phyloP scores from a whole-genome alignment of 2,888 invertebrate species.

The Nomada fabriciana region DNA sequence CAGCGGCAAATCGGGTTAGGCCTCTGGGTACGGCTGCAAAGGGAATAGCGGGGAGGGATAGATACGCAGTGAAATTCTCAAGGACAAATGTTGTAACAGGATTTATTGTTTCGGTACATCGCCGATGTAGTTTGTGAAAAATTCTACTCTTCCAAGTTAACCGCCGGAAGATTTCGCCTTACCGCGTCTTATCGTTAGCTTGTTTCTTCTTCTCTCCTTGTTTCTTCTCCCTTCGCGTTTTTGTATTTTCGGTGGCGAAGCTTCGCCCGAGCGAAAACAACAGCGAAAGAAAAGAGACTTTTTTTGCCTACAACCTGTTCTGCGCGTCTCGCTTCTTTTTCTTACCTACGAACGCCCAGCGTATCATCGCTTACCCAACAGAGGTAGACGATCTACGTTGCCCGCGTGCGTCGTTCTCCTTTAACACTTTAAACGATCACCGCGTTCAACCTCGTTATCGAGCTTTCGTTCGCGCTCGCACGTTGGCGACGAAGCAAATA shows the following conservation, averaged over 20 bases:
- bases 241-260: too few species aligned
- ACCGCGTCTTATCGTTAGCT: not conserved
- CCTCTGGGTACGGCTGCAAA: not conserved
- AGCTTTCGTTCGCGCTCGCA: not conserved
- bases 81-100: slow-evolving; percentile 58
- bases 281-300: too few species aligned
- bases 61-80: not conserved
- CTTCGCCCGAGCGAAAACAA: too few species aligned
- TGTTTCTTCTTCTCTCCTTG: not conserved
- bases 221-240: not conserved
- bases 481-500: too few species aligned
- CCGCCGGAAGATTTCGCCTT: slow-evolving; percentile 38
- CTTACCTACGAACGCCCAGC: slow-evolving; percentile 18
- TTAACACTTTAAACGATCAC: not conserved
- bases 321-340: not conserved
- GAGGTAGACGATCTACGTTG: slow-evolving; percentile 26
- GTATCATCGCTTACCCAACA: slow-evolving; percentile 51
- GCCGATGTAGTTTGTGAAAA: slow-evolving; percentile 64
- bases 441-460: slow-evolving; percentile 4
- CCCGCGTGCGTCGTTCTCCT: slow-evolving; percentile 20
- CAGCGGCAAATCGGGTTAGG: not conserved
- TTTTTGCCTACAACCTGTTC: not conserved
- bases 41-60: not conserved
- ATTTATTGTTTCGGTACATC: slow-evolving; percentile 76
- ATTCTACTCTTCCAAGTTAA: slow-evolving; percentile 45